Conservation (phyloP, 2,113 vertebrate genomes). For the Nothocercus julius region DNA sequence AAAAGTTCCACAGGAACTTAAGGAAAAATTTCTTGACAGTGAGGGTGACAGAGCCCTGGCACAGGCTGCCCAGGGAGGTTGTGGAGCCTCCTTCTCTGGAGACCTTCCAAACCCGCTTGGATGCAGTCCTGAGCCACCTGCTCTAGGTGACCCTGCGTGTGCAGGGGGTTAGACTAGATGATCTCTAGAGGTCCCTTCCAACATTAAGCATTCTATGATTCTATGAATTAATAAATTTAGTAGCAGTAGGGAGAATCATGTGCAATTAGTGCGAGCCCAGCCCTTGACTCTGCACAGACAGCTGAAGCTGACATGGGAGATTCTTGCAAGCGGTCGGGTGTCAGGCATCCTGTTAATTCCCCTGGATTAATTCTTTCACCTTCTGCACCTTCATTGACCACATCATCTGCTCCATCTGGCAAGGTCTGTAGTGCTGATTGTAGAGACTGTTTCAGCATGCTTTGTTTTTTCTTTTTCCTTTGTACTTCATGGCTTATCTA, state of each 20-base stretch:
- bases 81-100: too few species aligned
- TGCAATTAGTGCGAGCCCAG: not conserved
- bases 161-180: too few species aligned
- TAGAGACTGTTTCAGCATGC: not conserved
- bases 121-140: too few species aligned
- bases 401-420: conserved; percentile 28
- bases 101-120: too few species aligned
- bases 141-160: too few species aligned
- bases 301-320: conserved; percentile 2
- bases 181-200: too few species aligned
- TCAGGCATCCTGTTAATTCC: conserved; percentile 19
- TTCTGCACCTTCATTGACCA: conserved; percentile 32
- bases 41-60: too few species aligned
- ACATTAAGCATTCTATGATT: too few species aligned
- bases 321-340: not conserved
- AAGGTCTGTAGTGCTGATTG: not conserved
- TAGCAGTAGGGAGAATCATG: not conserved
- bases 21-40: too few species aligned
- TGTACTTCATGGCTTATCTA: not conserved
- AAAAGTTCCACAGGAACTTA: too few species aligned
- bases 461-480: conserved; percentile 19
- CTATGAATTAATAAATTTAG: not conserved
- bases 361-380: conserved; percentile 18
- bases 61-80: too few species aligned
- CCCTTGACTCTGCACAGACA: not conserved